phyloP scores from a whole-genome alignment of 2,797 vertebrate genomes.

The Urocyon cinereoargenteus region DNA sequence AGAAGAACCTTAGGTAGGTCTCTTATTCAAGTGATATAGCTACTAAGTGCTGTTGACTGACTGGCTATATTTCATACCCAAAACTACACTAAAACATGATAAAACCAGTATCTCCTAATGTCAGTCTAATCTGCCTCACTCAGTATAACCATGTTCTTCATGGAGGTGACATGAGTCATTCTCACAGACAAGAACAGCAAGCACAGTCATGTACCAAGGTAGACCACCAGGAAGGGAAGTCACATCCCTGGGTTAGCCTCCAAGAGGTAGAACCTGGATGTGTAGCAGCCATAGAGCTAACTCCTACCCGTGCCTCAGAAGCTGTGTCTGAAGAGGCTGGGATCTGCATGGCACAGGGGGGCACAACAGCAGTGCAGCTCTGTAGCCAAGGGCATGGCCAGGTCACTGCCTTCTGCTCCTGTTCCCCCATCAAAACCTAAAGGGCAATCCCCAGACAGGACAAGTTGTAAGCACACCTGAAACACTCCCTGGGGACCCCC shows the following conservation, averaged over 20 bases:
- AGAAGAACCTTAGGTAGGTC: not conserved
- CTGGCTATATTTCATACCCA: not conserved
- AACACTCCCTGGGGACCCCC: not conserved
- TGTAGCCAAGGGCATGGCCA: too few relatives aligned
- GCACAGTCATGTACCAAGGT: not conserved
- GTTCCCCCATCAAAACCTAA: not conserved
- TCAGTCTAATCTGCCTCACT: not conserved
- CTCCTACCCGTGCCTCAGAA: not conserved
- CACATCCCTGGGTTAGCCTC: not conserved
- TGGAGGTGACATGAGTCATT: not conserved
- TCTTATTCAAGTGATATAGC: too few relatives aligned
- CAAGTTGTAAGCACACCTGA: not conserved
- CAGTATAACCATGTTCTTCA: not conserved
- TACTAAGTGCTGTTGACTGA: too few relatives aligned
- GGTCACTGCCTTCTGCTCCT: not conserved
- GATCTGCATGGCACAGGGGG: not conserved
- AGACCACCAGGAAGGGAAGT: not conserved
- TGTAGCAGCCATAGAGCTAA: not conserved
- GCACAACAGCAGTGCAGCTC: too few relatives aligned
- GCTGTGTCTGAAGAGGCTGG: too few relatives aligned
- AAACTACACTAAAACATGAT: not conserved
- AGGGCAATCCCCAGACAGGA: not conserved
- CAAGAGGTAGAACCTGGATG: too few relatives aligned
- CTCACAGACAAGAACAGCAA: not conserved
- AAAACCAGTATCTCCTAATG: too few relatives aligned